Evolutionary conservation across 2,113 vertebrate species (phyloP).

Genomic region (Columba janthina): DNA sequence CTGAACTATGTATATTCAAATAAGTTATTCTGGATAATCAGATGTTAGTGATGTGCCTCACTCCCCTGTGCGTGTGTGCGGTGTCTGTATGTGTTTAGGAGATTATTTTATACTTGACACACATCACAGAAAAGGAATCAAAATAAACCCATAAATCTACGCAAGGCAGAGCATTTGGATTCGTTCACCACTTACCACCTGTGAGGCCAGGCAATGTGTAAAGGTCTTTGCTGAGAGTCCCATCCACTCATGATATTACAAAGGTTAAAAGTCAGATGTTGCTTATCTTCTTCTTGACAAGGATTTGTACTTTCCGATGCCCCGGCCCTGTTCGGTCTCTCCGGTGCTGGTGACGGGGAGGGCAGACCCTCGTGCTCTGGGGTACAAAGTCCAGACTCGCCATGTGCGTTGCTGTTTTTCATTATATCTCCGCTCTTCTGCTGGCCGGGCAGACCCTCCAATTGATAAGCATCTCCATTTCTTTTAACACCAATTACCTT

Average conservation of each 20-base stretch:
- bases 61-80: not conserved
- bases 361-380: constrained; percentile 31
- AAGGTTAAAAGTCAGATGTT: constrained; percentile 46
- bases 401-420: not conserved
- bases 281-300: constrained; percentile 52
- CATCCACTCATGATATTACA: constrained; percentile 7
- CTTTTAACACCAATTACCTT: constrained; percentile 49
- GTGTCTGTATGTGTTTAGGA: not conserved
- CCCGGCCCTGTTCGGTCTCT: not conserved
- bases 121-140: not conserved
- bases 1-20: not conserved
- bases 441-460: not conserved
- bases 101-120: not conserved
- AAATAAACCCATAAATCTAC: not conserved
- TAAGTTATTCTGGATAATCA: constrained; percentile 29
- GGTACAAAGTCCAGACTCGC: constrained; percentile 10
- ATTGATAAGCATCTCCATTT: not conserved
- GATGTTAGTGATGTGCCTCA: not conserved
- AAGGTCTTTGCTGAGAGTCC: constrained; percentile 70
- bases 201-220: constrained; percentile 85
- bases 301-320: constrained; percentile 46
- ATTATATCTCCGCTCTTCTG: constrained; percentile 31
- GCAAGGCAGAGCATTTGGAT: not conserved
- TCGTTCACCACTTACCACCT: constrained; percentile 86
- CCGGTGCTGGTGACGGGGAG: not conserved